Evolutionary conservation across 2,113 vertebrate genomes (phyloP), one percentile per base, ranked within the genome.

Genomic region (Colinus virginianus): DNA sequence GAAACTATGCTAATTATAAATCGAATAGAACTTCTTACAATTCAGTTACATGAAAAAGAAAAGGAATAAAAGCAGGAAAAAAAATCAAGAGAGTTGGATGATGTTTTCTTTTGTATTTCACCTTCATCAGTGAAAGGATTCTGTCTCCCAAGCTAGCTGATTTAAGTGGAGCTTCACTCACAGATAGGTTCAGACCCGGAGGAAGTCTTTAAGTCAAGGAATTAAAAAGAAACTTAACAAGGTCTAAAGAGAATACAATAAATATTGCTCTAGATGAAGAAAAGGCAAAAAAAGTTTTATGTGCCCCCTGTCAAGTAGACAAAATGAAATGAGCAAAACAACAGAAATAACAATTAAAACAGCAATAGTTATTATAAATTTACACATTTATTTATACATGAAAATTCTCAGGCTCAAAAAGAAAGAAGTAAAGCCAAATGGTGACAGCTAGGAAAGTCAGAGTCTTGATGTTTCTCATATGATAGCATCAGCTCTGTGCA

Each of bases 401-500:
- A 62, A 78, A 80, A 75, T 61, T 87, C 51, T 87, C 64, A 26
- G 15, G 22, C 68, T 78, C 19, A n/a, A 40, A 59, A 81, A 32
- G 71, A 82, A 79, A 76, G 42, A 46, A 77, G 43, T 13, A 79
- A 93, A 87, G 48, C 68, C 78, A 79, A 84, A 86, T 84, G 91
- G 13, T 58, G 46, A 58, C 90, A 92, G 78, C 69, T 78, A 91
- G 40, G 48, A 89, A 88, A 94, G 78, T 71, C 71, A 71, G 91
- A 95, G 81, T 84, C 83, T 56, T 89, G 72, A 88, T 3, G 48
- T 90, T 93, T 90, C 71, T 93, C 66, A 28, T 94, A 75, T 61
- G 93, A 94, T 84, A 88, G 83, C 66, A 94, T 72, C 63, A 66
- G 10, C 77, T 94, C 68, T 66, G 30, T 85, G 66, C 94, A 95